Conservation (phyloP, 2,888 invertebrate genomes). For the Gastrophysa polygoni region DNA sequence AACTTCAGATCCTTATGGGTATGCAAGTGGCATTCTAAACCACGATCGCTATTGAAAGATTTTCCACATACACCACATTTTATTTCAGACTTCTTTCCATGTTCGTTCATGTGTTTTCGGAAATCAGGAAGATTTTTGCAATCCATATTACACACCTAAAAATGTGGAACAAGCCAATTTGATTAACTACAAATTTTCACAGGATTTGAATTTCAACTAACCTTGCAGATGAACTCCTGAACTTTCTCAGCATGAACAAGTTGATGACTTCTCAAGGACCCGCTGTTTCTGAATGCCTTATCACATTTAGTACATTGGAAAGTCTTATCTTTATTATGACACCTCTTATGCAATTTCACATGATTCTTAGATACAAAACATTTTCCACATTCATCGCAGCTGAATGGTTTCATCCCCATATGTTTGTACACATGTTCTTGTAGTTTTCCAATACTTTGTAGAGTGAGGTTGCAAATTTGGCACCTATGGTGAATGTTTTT, state of each 20-base stretch:
- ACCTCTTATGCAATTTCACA: constrained; percentile 45
- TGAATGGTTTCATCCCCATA: constrained; percentile 45
- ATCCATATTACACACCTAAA: constrained; percentile 42
- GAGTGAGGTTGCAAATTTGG: constrained; percentile 44
- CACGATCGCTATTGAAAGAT: constrained; percentile 43
- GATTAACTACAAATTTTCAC: neutral
- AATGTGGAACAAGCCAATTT: constrained; percentile 13
- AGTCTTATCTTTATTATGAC: constrained; percentile 42
- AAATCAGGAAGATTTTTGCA: constrained; percentile 37
- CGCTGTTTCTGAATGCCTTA: constrained; percentile 44
- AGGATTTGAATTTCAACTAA: constrained; percentile 16
- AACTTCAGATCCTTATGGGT: constrained; percentile 46
- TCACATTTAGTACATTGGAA: constrained; percentile 46
- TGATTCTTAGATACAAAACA: constrained; percentile 44
- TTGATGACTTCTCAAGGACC: constrained; percentile 45
- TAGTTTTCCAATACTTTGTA: constrained; percentile 44
- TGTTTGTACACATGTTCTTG: constrained; percentile 47
- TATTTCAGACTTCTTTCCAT: constrained; percentile 41
- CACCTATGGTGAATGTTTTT: too few relatives aligned
- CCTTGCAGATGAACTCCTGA: constrained; percentile 46
- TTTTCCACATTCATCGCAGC: constrained; percentile 46
- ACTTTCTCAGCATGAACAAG: constrained; percentile 43
- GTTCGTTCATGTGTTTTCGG: constrained; percentile 41
- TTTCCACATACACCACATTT: constrained; percentile 45
- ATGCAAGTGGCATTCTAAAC: constrained; percentile 43